These are phyloP conservation scores for Actinopyga echinites DNA, from an alignment of 53 echinoderm and acorn worm species.

Conservation along the genomic window DNA sequence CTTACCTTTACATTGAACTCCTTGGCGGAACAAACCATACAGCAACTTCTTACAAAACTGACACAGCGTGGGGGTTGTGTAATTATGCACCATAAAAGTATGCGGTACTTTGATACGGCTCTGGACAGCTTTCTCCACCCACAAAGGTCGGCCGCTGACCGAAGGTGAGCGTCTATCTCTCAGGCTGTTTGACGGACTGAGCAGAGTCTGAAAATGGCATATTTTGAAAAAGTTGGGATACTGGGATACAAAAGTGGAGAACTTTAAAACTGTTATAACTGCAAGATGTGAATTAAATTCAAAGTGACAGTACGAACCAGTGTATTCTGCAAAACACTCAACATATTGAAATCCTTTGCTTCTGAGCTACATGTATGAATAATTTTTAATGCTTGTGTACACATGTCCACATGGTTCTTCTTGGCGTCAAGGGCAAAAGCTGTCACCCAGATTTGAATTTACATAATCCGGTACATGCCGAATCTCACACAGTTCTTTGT, in stretches of 20 bases:
- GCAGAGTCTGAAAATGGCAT: conserved; percentile 41
- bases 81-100: conserved; percentile 98
- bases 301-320: too few species aligned
- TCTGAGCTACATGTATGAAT: too few species aligned
- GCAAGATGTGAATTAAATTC: neutral
- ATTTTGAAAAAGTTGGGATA: neutral
- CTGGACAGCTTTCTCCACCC: conserved; percentile 95
- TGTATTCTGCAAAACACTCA: too few species aligned
- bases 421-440: too few species aligned
- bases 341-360: too few species aligned
- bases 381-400: too few species aligned
- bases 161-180: conserved; percentile 92
- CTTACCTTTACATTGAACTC: conserved; percentile 96
- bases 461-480: too few species aligned
- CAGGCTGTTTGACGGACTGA: conserved; percentile 73
- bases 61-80: conserved; percentile 99
- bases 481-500: too few species aligned
- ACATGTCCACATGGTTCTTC: too few species aligned
- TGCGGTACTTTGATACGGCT: conserved; percentile 99
- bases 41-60: conserved; percentile 94
- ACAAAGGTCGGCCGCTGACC: conserved; percentile 93
- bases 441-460: too few species aligned
- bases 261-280: neutral
- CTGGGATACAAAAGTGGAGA: neutral
- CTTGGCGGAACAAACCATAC: conserved; percentile 93